Evolutionary conservation across 2,113 vertebrate species (phyloP).

Genomic region (Protobothrops flavoviridis): DNA sequence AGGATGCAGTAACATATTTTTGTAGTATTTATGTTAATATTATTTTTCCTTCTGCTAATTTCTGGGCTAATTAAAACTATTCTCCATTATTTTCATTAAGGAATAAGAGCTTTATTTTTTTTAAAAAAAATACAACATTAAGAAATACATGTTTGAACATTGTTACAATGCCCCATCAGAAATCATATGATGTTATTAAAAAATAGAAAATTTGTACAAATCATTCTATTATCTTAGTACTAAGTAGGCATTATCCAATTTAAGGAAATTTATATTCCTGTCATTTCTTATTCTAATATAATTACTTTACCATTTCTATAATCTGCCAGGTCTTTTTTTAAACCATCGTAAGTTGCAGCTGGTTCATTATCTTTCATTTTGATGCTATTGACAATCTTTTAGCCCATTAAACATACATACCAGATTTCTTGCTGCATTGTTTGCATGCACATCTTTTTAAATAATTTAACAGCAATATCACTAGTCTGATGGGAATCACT

Average conservation of each 20-base stretch:
- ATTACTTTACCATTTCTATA: background rate
- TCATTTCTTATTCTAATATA: background rate
- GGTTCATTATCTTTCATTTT: conserved; percentile 4
- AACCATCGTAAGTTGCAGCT: background rate
- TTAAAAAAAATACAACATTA: background rate
- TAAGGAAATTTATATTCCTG: background rate
- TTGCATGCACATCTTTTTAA: background rate
- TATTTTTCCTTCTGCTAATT: background rate
- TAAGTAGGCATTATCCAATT: background rate
- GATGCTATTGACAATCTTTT: background rate
- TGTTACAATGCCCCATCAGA: background rate
- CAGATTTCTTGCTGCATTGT: background rate
- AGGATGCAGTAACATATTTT: too few relatives aligned
- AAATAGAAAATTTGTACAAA: background rate
- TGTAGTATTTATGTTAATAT: too few relatives aligned
- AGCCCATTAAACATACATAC: background rate
- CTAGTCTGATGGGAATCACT: background rate
- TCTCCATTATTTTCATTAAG: background rate
- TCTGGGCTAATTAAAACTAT: background rate
- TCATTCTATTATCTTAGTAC: background rate
- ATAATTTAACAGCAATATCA: background rate
- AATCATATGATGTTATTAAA: background rate
- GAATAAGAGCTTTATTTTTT: background rate
- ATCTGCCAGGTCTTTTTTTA: conserved; percentile 5
- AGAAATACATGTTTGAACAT: background rate